Conservation (phyloP, 2,797 vertebrate genomes). For the Pangasius mekongensis region DNA sequence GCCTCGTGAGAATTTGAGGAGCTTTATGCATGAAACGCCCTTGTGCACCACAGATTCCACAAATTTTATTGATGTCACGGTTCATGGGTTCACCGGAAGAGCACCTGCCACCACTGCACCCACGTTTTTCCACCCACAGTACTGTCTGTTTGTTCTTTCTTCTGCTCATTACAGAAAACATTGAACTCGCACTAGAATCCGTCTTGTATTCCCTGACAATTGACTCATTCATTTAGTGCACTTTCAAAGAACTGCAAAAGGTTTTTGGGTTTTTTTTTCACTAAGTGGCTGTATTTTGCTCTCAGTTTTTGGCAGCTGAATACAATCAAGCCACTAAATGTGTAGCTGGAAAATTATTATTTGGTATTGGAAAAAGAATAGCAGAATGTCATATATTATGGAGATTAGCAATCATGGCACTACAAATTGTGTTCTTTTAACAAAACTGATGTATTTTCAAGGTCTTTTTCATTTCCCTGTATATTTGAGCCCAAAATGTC, state of each 20-base stretch:
- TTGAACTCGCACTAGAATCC: too few species aligned
- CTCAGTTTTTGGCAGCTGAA: background rate
- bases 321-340: background rate
- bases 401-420: background rate
- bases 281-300: background rate
- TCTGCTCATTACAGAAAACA: too few species aligned
- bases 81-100: too few species aligned
- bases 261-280: background rate
- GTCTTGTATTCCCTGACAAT: background rate
- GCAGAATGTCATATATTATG: background rate
- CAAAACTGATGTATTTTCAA: background rate
- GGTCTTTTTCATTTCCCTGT: background rate
- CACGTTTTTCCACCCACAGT: too few species aligned
- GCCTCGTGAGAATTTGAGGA: background rate
- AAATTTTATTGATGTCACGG: background rate
- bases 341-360: background rate
- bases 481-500: background rate
- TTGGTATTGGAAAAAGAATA: background rate
- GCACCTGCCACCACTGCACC: too few species aligned
- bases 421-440: background rate
- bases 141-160: too few species aligned
- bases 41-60: background rate
- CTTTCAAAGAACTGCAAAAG: constrained; percentile 28
- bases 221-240: constrained; percentile 39
- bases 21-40: background rate